phyloP scores from a whole-genome alignment of 2,113 vertebrate species.

The Malurus melanocephalus region DNA sequence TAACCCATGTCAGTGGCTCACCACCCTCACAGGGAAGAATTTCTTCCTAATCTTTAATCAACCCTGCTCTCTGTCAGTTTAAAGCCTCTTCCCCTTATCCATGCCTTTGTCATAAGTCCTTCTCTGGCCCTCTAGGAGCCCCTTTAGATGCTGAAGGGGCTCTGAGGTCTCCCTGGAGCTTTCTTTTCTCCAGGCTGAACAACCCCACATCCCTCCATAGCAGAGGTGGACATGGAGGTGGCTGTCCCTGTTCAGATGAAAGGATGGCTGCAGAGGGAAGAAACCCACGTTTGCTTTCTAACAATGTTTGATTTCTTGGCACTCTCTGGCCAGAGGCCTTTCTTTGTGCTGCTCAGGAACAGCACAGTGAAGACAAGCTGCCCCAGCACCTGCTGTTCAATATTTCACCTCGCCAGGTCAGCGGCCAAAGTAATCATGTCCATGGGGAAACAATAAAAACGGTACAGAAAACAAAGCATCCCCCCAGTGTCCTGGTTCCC shows the following conservation, averaged over 20 bases:
- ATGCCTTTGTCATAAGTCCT: not conserved
- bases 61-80: not conserved
- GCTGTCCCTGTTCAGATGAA: not conserved
- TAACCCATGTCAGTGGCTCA: rapidly evolving
- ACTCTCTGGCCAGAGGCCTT: not conserved
- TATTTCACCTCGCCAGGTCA: not conserved
- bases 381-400: conserved; percentile 25
- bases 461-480: not conserved
- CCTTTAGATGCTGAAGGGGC: not conserved
- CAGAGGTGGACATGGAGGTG: rapidly evolving
- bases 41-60: not conserved
- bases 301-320: not conserved
- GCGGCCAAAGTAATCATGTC: not conserved
- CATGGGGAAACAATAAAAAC: not conserved
- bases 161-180: not conserved
- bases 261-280: not conserved
- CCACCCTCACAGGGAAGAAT: not conserved
- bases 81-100: not conserved
- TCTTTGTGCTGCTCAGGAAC: conserved; percentile 3
- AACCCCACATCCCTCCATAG: not conserved
- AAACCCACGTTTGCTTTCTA: not conserved
- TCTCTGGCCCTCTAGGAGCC: not conserved
- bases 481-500: not conserved
- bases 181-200: not conserved
- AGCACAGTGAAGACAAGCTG: not conserved